Base-by-base conservation (phyloP, 2,113 vertebrate species). In the Austrofundulus limnaeus region DNA sequence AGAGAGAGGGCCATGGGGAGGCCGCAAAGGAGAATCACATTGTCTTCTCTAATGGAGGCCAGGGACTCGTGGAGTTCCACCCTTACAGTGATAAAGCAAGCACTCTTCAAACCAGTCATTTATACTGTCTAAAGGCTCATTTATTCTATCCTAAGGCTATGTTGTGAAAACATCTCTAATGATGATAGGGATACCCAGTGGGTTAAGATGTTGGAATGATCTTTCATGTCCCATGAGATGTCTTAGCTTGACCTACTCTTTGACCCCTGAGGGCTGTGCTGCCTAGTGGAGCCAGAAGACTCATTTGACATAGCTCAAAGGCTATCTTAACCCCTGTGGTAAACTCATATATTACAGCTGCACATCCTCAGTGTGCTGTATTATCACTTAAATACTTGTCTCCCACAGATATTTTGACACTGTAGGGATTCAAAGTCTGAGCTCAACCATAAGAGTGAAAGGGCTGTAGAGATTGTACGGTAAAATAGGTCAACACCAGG, bases 131-230 rank as follows among this genome's bases (percentile, higher is more conserved):
- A 82, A 81, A 87, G 85, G 73, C 77, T 86, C 81, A 87, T 90
- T 90, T 88, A 87, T 83, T 88, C 70, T 77, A 51, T 78, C 89
- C 82, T 77, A 73, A 76, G 89, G 87, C 84, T 74, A 70, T 84
- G 82, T 85, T 84, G 75, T 75, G 81, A 86, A 83, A 89, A 86
- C 85, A 87, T 86, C 70, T 73, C 82, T 90, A 86, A 89, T 87
- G 86, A 89, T 85, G 75, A 88, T 80, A 78, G 84, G 66, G 63
- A 81, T 82, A 83, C 85, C 81, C 85, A 79, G 85, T 76, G 80
- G 84, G 82, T 76, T 79, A 66, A 78, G 77, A 84, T 70, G 82
- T 78, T 74, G 61, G 65, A 74, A 69, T 39, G 25, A 86, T 86
- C 70, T 78, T 79, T 83, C 78, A 83, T 81, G 62, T 67, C 79